Conservation (phyloP, 2,888 invertebrate genomes). For the Synanthedon tipuliformis region DNA sequence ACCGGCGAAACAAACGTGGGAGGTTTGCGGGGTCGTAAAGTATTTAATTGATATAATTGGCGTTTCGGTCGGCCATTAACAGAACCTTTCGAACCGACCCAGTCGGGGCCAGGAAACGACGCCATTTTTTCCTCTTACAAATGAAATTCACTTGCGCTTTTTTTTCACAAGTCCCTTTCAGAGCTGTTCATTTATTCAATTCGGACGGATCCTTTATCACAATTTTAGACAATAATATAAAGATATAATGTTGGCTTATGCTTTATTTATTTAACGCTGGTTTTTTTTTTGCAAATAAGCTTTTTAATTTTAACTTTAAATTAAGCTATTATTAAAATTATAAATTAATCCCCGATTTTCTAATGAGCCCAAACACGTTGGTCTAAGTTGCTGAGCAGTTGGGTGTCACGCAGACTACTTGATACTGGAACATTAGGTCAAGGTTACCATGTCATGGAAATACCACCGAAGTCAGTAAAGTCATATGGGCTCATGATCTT, state of each 20-base stretch:
- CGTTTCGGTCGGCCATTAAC: slow-evolving; percentile 54
- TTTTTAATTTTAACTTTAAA: too few relatives aligned
- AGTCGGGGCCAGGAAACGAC: slow-evolving; percentile 38
- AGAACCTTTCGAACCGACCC: slow-evolving; percentile 29
- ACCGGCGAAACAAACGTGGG: slow-evolving; percentile 3
- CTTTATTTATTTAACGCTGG: slow-evolving; percentile 1
- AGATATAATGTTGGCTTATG: slow-evolving; percentile 13
- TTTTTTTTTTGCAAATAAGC: too few relatives aligned
- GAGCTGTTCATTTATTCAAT: slow-evolving; percentile 51
- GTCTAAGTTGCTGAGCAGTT: too few relatives aligned
- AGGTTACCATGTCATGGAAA: too few relatives aligned
- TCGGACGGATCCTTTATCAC: slow-evolving; percentile 34
- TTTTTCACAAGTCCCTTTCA: slow-evolving; percentile 42
- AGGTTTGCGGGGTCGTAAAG: slow-evolving; percentile 26
- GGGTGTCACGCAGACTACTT: too few relatives aligned
- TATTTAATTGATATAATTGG: slow-evolving; percentile 66
- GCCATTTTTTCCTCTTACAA: slow-evolving; percentile 37
- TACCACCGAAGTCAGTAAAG: too few relatives aligned
- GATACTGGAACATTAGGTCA: too few relatives aligned
- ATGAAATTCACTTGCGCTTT: slow-evolving; percentile 44
- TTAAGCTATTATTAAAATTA: too few relatives aligned
- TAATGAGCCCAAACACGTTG: too few relatives aligned
- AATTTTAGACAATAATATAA: slow-evolving; percentile 31
- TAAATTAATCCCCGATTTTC: too few relatives aligned
- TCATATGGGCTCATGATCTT: too few relatives aligned